Evolutionary conservation across 2,888 invertebrate species (phyloP).

Genomic region (Drosophila neonasuta): DNA sequence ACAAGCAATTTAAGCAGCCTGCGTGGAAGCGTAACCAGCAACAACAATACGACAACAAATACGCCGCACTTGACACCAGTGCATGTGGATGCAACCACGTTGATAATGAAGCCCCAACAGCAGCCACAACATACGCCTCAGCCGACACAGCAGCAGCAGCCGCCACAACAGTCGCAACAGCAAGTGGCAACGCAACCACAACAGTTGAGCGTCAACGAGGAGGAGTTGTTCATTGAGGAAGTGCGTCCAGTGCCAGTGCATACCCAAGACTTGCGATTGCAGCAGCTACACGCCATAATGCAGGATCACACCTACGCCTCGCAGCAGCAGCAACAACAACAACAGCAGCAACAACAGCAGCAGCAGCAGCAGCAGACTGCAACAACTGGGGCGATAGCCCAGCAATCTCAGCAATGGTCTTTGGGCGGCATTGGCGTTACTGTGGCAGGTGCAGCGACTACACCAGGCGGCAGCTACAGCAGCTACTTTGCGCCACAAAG

Average conservation of each 20-base stretch:
- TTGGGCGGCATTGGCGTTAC: slow-evolving; percentile 77
- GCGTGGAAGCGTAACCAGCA: slow-evolving; percentile 41
- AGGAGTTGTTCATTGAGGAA: slow-evolving; percentile 82
- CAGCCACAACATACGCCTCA: slow-evolving; percentile 35
- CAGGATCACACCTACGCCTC: slow-evolving; percentile 82
- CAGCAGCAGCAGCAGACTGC: slow-evolving; percentile 28
- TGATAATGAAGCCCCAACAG: slow-evolving; percentile 37
- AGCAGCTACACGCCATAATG: slow-evolving; percentile 80
- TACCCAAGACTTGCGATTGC: slow-evolving; percentile 79
- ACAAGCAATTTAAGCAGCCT: slow-evolving; percentile 48
- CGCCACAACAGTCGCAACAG: slow-evolving; percentile 10
- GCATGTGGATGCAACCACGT: slow-evolving; percentile 34
- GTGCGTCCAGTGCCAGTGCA: slow-evolving; percentile 80
- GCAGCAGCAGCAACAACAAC: slow-evolving; percentile 56
- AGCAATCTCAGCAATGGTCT: slow-evolving; percentile 74
- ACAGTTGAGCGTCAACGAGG: slow-evolving; percentile 70
- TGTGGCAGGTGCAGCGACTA: slow-evolving; percentile 49
- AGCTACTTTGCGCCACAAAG: slow-evolving; percentile 73
- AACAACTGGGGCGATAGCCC: slow-evolving; percentile 44
- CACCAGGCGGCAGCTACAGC: slow-evolving; percentile 36
- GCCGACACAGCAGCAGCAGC: slow-evolving; percentile 24
- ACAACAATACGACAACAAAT: slow-evolving; percentile 24
- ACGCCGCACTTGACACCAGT: slow-evolving; percentile 52
- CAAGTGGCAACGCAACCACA: slow-evolving; percentile 12
- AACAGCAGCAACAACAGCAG: slow-evolving; percentile 45